These are phyloP conservation scores for Samia ricini DNA, from an alignment of 1,140 invertebrate species.

Conservation along the genomic window DNA sequence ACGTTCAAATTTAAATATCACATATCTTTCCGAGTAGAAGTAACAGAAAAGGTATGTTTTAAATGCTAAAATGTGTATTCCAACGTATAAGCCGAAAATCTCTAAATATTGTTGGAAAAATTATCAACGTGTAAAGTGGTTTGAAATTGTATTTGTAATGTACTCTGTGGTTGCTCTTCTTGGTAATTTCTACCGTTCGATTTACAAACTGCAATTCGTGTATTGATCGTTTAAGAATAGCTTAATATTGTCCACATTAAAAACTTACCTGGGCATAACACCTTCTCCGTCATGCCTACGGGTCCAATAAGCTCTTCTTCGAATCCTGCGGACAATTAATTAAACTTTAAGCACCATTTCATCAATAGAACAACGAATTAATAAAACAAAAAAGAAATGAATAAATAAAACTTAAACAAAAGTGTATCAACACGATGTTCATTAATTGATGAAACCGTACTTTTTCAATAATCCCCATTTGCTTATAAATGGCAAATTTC, in stretches of 20 bases:
- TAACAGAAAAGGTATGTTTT: no score
- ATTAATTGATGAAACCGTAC: not conserved
- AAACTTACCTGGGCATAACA: slow-evolving; percentile 65
- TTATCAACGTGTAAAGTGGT: no score
- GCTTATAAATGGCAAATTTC: not conserved
- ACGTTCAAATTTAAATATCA: no score
- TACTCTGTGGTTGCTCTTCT: no score
- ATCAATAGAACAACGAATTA: not conserved
- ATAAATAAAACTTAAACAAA: not conserved
- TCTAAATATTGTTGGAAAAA: no score
- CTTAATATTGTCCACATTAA: not conserved
- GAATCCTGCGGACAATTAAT: slow-evolving; percentile 52
- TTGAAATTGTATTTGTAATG: no score
- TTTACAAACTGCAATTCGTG: no score
- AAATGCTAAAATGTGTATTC: no score
- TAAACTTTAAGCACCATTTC: not conserved
- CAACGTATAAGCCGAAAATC: no score
- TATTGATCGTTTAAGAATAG: no score
- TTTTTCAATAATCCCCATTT: not conserved
- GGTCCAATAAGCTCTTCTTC: slow-evolving; percentile 55
- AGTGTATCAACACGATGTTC: not conserved
- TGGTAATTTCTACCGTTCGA: no score
- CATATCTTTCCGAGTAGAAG: no score
- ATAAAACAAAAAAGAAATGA: slow-evolving; percentile 16
- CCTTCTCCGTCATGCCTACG: slow-evolving; percentile 72